Evolutionary conservation across 2,113 vertebrate genomes (phyloP).

Genomic region (Aythya baeri): DNA sequence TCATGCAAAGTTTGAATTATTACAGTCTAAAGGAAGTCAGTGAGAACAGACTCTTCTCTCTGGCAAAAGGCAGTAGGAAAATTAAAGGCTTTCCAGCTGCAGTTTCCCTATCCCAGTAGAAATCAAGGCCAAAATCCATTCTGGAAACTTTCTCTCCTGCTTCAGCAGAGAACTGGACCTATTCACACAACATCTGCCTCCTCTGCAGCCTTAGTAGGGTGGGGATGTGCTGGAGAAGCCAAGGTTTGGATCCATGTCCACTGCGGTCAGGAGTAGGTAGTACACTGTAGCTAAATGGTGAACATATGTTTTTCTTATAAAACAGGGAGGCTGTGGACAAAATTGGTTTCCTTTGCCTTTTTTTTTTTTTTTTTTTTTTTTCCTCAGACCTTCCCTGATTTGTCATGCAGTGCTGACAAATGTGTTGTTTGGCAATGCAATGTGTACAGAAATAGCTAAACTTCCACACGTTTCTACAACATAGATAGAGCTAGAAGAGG

Average conservation of each 20-base stretch:
- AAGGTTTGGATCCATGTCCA: background rate
- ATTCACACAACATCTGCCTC: conserved; percentile 13
- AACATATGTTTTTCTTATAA: conserved; percentile 12
- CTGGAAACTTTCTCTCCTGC: background rate
- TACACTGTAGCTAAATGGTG: background rate
- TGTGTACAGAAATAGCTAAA: background rate
- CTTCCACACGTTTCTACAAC: background rate
- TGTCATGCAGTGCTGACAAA: background rate
- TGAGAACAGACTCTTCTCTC: conserved; percentile 13
- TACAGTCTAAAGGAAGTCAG: conserved; percentile 26
- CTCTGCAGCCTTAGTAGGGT: conserved; percentile 4
- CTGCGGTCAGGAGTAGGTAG: background rate
- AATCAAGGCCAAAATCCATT: background rate
- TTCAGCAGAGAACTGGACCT: background rate
- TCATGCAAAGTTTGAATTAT: conserved; percentile 12
- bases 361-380: background rate
- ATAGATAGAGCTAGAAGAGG: background rate
- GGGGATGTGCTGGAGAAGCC: background rate
- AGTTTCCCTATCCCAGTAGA: background rate
- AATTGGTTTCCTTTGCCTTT: background rate
- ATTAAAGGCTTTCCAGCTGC: conserved; percentile 37
- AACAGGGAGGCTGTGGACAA: background rate
- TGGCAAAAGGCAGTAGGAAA: conserved; percentile 29
- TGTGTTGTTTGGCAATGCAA: background rate
- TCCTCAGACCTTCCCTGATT: background rate